Evolutionary conservation across 2,888 invertebrate genomes (phyloP).

Genomic region (Mimachlamys varia): DNA sequence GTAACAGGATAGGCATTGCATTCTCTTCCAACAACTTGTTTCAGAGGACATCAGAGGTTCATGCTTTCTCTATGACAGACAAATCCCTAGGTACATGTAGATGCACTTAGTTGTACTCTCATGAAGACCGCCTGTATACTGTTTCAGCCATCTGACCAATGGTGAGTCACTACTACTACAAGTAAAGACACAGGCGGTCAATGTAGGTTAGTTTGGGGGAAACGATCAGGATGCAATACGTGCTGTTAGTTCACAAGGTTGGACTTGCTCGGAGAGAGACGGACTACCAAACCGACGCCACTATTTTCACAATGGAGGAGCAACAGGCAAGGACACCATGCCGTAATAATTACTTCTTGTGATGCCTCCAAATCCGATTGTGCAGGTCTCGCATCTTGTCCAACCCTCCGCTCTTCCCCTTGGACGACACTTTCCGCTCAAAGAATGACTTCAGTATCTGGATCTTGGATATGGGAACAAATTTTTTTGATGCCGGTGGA

Average conservation of each 20-base stretch:
- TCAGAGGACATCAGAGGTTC: too few relatives aligned
- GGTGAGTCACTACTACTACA: neutral
- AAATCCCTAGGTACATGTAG: neutral
- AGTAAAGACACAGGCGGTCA: neutral
- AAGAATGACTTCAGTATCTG: conserved; percentile 76
- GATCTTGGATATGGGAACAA: conserved; percentile 68
- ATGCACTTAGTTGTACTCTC: neutral
- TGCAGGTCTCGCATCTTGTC: conserved; percentile 44
- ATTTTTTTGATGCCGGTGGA: conserved; percentile 52
- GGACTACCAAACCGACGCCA: neutral
- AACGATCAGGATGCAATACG: neutral
- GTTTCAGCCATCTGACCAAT: neutral
- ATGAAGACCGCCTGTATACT: neutral
- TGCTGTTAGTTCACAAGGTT: neutral
- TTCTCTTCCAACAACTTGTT: too few relatives aligned
- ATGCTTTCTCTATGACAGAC: too few relatives aligned
- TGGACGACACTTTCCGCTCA: conserved; percentile 72
- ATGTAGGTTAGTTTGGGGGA: neutral
- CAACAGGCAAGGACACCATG: conserved; percentile 5
- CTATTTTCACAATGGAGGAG: neutral
- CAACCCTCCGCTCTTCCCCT: conserved; percentile 53
- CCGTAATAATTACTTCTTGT: conserved; percentile 49
- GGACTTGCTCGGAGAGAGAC: neutral
- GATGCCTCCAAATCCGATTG: conserved; percentile 39
- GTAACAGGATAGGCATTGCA: too few relatives aligned